Evolutionary conservation across 2,888 invertebrate species (phyloP).

Genomic region (Callyntrura sp.): DNA sequence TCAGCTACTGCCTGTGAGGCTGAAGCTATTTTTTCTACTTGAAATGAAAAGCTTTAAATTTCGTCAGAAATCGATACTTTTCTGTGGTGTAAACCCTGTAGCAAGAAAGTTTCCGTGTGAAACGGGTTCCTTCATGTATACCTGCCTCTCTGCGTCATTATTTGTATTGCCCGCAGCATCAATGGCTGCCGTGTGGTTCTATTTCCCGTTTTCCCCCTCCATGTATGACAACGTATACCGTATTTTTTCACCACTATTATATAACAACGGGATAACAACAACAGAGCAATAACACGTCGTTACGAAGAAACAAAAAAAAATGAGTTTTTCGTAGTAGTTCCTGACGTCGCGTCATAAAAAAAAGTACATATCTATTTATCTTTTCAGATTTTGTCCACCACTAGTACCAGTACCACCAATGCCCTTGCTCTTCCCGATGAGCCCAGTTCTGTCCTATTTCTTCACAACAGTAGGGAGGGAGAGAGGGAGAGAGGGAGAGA

Average conservation of each 20-base stretch:
- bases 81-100: neutral
- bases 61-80: too few species aligned
- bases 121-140: too few species aligned
- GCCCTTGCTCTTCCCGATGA: neutral
- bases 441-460: neutral
- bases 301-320: neutral
- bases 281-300: neutral
- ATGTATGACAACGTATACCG: too few species aligned
- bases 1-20: neutral
- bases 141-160: too few species aligned
- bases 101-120: neutral
- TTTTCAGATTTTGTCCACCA: neutral
- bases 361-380: slow-evolving; percentile 12
- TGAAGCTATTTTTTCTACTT: neutral
- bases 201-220: neutral
- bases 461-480: neutral
- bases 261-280: neutral
- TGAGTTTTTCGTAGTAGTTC: too few species aligned
- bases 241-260: too few species aligned
- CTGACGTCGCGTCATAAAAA: slow-evolving; percentile 1
- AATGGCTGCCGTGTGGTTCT: neutral
- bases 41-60: neutral
- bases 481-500: too few species aligned
- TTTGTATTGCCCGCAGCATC: neutral
- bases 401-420: neutral